Percentiles rank a stretch among this genome's conserved stretches.
Evolutionary conservation across 1,140 invertebrate genomes (phyloP).

Genomic region (Aphelinus atriplicis): DNA sequence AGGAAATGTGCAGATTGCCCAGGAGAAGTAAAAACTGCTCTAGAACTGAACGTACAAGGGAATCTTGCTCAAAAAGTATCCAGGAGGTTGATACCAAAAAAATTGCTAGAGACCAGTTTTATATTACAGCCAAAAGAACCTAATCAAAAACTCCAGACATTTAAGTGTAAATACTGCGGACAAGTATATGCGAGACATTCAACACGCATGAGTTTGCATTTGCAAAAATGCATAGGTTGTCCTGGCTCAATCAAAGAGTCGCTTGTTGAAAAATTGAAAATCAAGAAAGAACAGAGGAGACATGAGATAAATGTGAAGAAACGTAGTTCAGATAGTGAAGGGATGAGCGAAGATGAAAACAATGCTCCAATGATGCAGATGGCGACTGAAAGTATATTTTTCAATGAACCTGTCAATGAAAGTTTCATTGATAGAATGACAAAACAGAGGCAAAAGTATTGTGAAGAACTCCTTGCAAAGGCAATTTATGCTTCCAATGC

Average conservation of each 20-base stretch:
- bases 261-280: slow-evolving; percentile 27
- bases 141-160: slow-evolving; percentile 40
- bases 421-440: slow-evolving; percentile 38
- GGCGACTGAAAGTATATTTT: slow-evolving; percentile 16
- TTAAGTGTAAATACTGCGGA: slow-evolving; percentile 42
- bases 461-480: slow-evolving; percentile 41
- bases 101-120: slow-evolving; percentile 37
- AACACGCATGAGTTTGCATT: slow-evolving; percentile 41
- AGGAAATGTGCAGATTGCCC: slow-evolving; percentile 37
- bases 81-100: slow-evolving; percentile 36
- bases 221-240: slow-evolving; percentile 40
- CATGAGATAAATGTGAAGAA: slow-evolving; percentile 27
- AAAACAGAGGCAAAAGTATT: slow-evolving; percentile 37
- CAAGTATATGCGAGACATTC: slow-evolving; percentile 40
- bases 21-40: slow-evolving; percentile 30
- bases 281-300: slow-evolving; percentile 10
- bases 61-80: slow-evolving; percentile 34
- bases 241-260: slow-evolving; percentile 35
- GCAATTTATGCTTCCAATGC: slow-evolving; percentile 44
- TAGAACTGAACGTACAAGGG: slow-evolving; percentile 35
- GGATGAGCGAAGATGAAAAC: slow-evolving; percentile 27
- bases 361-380: slow-evolving; percentile 19
- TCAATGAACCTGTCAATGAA: slow-evolving; percentile 26
- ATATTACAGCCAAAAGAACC: slow-evolving; percentile 38
- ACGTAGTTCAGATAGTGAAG: slow-evolving; percentile 32